Evolutionary conservation across 2,113 vertebrate species (phyloP).

Genomic region (Esox niger): DNA sequence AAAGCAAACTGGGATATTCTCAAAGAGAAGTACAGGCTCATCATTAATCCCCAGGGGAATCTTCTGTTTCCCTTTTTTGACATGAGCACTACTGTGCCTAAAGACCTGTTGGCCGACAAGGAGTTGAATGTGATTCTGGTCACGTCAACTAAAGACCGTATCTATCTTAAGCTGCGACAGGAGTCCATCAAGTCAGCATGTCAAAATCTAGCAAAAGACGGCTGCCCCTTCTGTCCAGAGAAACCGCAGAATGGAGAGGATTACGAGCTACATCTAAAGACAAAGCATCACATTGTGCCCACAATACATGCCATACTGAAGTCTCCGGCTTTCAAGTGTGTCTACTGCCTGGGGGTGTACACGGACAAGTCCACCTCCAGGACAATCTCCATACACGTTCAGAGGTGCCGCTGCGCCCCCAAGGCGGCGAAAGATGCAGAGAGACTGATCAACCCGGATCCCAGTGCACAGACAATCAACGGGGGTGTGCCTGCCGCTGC

Average conservation of each 20-base stretch:
- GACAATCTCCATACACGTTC: slow-evolving; percentile 83
- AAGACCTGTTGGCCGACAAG: slow-evolving; percentile 76
- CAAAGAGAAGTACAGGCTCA: slow-evolving; percentile 73
- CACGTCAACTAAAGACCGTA: slow-evolving; percentile 68
- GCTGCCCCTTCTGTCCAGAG: slow-evolving; percentile 80
- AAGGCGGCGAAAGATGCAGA: slow-evolving; percentile 70
- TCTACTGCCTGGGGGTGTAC: slow-evolving; percentile 87
- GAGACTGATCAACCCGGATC: slow-evolving; percentile 50
- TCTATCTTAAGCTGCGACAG: slow-evolving; percentile 80
- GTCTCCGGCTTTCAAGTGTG: slow-evolving; percentile 87
- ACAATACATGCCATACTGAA: slow-evolving; percentile 84
- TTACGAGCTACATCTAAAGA: slow-evolving; percentile 80
- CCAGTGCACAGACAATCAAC: slow-evolving; percentile 20
- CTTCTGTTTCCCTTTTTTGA: slow-evolving; percentile 78
- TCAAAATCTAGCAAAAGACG: slow-evolving; percentile 32
- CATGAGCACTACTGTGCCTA: slow-evolving; percentile 73
- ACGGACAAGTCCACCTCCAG: slow-evolving; percentile 80
- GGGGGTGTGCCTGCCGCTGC: slow-evolving; percentile 3
- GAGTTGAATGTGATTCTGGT: slow-evolving; percentile 79
- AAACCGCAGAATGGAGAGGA: slow-evolving; percentile 63
- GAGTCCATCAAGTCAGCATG: slow-evolving; percentile 47
- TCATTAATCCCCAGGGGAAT: slow-evolving; percentile 71
- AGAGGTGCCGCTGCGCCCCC: slow-evolving; percentile 82
- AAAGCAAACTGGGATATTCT: slow-evolving; percentile 72
- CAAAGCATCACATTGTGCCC: slow-evolving; percentile 80